Percentiles rank a stretch among this genome's conserved stretches.
Evolutionary conservation across 2,888 invertebrate species (phyloP).

Genomic region (Scelioninae gen. 2): DNA sequence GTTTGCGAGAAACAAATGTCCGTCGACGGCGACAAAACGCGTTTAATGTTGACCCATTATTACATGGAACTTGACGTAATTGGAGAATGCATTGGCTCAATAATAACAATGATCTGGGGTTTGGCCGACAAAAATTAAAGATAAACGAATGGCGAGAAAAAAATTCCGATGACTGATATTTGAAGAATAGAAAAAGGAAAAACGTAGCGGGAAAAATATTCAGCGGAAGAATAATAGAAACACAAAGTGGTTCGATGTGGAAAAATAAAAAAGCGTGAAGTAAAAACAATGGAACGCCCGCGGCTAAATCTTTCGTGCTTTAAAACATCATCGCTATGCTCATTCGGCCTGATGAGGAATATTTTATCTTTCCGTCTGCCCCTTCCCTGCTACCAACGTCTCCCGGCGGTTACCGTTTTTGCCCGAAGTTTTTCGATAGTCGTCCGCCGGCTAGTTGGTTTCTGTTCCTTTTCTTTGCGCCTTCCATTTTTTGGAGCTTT

Average conservation of each 20-base stretch:
- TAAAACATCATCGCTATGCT: constrained; percentile 64
- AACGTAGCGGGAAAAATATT: too few species aligned
- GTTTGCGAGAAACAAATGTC: too few species aligned
- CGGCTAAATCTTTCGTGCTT: background rate
- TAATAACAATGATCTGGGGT: too few species aligned
- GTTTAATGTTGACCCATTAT: too few species aligned
- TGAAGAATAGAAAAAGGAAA: too few species aligned
- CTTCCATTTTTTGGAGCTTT: constrained; percentile 19
- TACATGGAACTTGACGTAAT: too few species aligned
- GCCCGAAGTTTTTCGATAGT: constrained; percentile 46
- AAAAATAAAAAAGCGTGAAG: constrained; percentile 15
- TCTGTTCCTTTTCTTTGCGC: constrained; percentile 38
- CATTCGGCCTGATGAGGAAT: constrained; percentile 62
- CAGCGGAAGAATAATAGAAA: too few species aligned
- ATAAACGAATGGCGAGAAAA: background rate
- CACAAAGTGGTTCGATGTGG: background rate
- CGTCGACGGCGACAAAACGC: background rate
- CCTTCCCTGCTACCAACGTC: constrained; percentile 20
- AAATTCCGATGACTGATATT: background rate
- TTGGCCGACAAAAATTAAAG: background rate
- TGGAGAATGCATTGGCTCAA: too few species aligned
- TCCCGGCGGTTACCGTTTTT: constrained; percentile 25
- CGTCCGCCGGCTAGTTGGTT: constrained; percentile 31
- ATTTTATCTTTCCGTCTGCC: constrained; percentile 27
- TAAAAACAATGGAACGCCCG: constrained; percentile 17